A percentile compares a stretch with the other conserved stretches of the same genome.
These are phyloP conservation scores for Aplidium turbinatum DNA, from an alignment of 23 tunicate genomes.

Conservation along the genomic window DNA sequence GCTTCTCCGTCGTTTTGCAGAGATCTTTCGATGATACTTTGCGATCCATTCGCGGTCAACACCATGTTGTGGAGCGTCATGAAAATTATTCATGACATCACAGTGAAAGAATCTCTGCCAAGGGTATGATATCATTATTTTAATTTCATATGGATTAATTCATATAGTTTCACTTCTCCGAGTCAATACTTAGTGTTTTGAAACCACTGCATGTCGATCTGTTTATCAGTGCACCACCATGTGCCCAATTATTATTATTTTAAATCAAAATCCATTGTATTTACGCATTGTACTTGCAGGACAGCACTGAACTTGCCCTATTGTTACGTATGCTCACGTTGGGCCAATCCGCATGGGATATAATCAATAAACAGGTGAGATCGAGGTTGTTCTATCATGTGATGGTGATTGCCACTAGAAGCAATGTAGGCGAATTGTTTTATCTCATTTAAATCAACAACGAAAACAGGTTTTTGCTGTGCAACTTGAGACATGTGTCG, in stretches of 20 bases:
- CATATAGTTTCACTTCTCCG: too few species aligned
- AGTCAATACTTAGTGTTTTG: background rate
- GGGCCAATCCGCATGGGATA: conserved; percentile 96
- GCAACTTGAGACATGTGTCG: too few species aligned
- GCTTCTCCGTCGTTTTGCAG: too few species aligned
- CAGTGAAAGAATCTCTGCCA: conserved; percentile 67
- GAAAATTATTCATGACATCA: conserved; percentile 67
- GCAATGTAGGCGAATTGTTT: background rate
- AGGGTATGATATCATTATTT: conserved; percentile 53
- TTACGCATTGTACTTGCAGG: conserved; percentile 46
- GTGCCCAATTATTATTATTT: background rate
- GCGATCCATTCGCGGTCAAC: conserved; percentile 94
- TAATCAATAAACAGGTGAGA: conserved; percentile 86
- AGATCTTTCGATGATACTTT: conserved; percentile 85
- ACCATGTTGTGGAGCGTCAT: conserved; percentile 88
- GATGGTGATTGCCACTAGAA: background rate
- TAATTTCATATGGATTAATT: too few species aligned
- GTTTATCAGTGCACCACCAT: background rate
- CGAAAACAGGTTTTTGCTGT: too few species aligned
- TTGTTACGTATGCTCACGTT: conserved; percentile 77
- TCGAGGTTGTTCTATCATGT: background rate
- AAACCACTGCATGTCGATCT: background rate
- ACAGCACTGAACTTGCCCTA: conserved; percentile 64
- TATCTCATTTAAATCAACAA: background rate
- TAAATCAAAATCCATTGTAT: background rate